A percentile compares a stretch with the other conserved stretches of the same genome.
Conservation (phyloP, 2,888 invertebrate species). For the Notodromas monacha region DNA sequence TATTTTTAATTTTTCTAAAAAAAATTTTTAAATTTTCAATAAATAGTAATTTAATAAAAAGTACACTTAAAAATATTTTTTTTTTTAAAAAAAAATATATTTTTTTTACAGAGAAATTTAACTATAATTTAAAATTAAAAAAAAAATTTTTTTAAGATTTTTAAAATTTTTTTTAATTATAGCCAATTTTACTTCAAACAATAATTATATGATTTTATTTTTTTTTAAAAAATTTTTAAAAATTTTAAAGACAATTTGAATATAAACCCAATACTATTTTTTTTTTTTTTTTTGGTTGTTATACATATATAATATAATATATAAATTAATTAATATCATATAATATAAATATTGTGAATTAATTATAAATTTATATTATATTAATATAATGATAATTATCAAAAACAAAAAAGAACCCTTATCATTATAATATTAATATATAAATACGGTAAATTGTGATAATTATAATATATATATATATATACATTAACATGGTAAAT, state of each 20-base stretch:
- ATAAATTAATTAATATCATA: slow-evolving; percentile 4
- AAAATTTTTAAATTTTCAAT: slow-evolving; percentile 4
- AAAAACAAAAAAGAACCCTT: slow-evolving; percentile 4
- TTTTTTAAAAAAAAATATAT: slow-evolving; percentile 4
- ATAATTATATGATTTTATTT: slow-evolving; percentile 4
- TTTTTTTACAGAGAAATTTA: slow-evolving; percentile 4
- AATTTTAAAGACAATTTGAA: slow-evolving; percentile 4
- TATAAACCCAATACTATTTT: slow-evolving; percentile 4
- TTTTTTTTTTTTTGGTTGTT: slow-evolving; percentile 4
- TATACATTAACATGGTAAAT: slow-evolving; percentile 4
- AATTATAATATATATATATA: slow-evolving; percentile 4
- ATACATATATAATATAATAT: slow-evolving; percentile 4
- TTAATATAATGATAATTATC: slow-evolving; percentile 4
- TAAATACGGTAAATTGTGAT: slow-evolving; percentile 4
- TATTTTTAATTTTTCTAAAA: slow-evolving; percentile 4
- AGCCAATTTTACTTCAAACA: slow-evolving; percentile 4
- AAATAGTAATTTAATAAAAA: slow-evolving; percentile 4
- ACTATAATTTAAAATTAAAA: slow-evolving; percentile 4
- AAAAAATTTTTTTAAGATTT: slow-evolving; percentile 4
- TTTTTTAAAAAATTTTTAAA: slow-evolving; percentile 4
- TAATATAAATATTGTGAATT: slow-evolving; percentile 4
- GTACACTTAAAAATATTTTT: slow-evolving; percentile 4
- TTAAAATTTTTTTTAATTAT: slow-evolving; percentile 4
- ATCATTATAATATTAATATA: slow-evolving; percentile 4
- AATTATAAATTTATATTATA: slow-evolving; percentile 4